Evolutionary conservation across 2,797 vertebrate genomes (phyloP).

Genomic region (Gobio occitaniae): DNA sequence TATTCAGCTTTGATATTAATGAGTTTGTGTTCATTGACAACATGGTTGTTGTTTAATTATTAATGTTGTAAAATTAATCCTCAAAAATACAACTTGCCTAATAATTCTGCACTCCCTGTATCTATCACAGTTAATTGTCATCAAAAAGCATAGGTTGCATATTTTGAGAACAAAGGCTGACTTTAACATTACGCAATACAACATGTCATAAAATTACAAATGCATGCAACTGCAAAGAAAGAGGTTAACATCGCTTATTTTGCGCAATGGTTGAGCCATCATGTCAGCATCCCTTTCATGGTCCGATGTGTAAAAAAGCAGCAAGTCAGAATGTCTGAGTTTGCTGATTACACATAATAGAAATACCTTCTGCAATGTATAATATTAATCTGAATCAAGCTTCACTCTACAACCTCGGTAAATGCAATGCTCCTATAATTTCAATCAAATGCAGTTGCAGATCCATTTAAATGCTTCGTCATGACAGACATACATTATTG

Average conservation of each 20-base stretch:
- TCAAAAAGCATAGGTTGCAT: conserved; percentile 56
- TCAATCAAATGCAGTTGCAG: neutral
- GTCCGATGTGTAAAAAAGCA: neutral
- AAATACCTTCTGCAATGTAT: neutral
- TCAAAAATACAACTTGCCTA: no score
- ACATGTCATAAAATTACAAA: conserved; percentile 43
- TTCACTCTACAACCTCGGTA: neutral
- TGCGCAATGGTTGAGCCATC: neutral
- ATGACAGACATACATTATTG: neutral
- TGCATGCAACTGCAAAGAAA: conserved; percentile 49
- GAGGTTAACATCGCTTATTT: neutral
- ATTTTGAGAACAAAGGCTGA: conserved; percentile 53
- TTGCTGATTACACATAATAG: neutral
- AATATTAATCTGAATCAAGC: neutral
- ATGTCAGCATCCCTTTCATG: neutral
- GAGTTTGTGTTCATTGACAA: no score
- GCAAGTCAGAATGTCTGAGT: conserved; percentile 4
- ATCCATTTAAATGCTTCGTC: conserved; percentile 1
- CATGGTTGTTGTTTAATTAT: no score
- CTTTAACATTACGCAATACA: conserved; percentile 49
- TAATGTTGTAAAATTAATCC: no score
- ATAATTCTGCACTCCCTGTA: no score
- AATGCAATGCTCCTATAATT: neutral
- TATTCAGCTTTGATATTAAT: no score
- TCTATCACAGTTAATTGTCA: conserved; percentile 53